Percentiles rank a stretch among this genome's conserved stretches.
Evolutionary conservation across 1,140 invertebrate genomes (phyloP).

Genomic region (Drosophila sechellia): DNA sequence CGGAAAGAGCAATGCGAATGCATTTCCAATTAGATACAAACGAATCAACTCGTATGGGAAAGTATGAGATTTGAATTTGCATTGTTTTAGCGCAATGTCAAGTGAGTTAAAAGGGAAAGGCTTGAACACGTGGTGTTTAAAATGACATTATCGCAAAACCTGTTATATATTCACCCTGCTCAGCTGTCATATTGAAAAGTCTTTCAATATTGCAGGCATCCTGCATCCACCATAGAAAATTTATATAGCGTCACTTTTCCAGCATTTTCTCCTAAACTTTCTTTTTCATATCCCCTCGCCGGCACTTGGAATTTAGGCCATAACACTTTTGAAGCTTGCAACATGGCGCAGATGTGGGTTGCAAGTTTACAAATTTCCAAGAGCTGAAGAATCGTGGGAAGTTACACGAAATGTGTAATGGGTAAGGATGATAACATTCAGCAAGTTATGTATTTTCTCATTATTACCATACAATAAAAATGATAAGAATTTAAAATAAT

Average conservation of each 20-base stretch:
- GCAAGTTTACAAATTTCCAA: constrained; percentile 28
- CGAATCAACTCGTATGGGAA: constrained; percentile 53
- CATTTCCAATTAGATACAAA: constrained; percentile 52
- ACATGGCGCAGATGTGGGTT: constrained; percentile 39
- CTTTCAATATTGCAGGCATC: constrained; percentile 7
- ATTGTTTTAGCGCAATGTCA: constrained; percentile 28
- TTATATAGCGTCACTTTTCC: constrained; percentile 65
- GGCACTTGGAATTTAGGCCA: constrained; percentile 74
- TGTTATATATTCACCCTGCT: constrained; percentile 53
- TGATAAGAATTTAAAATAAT: no score
- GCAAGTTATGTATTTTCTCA: background rate
- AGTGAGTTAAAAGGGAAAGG: constrained; percentile 13
- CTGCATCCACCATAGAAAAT: constrained; percentile 44
- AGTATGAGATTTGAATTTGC: constrained; percentile 40
- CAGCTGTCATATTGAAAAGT: constrained; percentile 67
- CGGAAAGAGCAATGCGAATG: constrained; percentile 43
- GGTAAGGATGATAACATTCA: constrained; percentile 4
- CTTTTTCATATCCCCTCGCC: constrained; percentile 1
- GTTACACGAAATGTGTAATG: constrained; percentile 55
- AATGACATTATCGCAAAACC: constrained; percentile 50
- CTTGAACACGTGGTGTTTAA: constrained; percentile 38
- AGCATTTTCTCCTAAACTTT: constrained; percentile 18
- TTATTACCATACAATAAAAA: background rate
- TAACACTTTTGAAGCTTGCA: constrained; percentile 61
- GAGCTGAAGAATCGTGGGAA: constrained; percentile 18